Evolutionary conservation across 2,113 vertebrate species (phyloP), one percentile per base, ranked within the genome.

Genomic region (Eupsittula cactorum): DNA sequence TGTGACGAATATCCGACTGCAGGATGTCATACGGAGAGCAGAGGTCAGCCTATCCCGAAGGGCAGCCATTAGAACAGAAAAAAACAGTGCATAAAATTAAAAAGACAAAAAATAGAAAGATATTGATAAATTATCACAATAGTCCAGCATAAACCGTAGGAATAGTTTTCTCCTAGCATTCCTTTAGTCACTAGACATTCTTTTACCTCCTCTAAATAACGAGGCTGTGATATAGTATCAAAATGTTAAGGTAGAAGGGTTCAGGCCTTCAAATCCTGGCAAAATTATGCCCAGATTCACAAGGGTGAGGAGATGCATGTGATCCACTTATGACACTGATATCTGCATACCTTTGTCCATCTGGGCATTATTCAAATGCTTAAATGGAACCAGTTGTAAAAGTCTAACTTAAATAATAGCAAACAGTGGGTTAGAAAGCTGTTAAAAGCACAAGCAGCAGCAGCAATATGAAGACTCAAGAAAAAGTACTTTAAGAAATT

Each of bases 1-100:
- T 97, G 68, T 98, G 98, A 97, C 96, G 98, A 97, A 99, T 98
- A 95, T 99, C 98, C 97, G 98, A 98, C 97, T 99, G 99, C 98
- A 98, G 98, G 98, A 99, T 98, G 98, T 99, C 99, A 97, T 98
- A 99, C 86, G 99, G 98, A 96, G 99, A 99, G 98, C 99, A 99
- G 96, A 99, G 98, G 96, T 98, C 98, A 81, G 98, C 98, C 99
- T 99, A 99, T 93, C 93, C 96, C 97, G 73, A 98, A 96, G 97
- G 98, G 97, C 97, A 98, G 97, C 97, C 97, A 79, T 97, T 94
- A 96, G 98, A 97, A 98, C 97, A 98, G 97, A 98, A 97, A 98
- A 97, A 98, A 97, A 98, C 95, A 97, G 95, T 98, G 97, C 97
- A 98, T 90, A 98, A 97, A 82, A 98, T 98, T 98, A 98, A 98